Conservation (phyloP, 30 jellyfish, hydroid and myxozoan species). For the Nemopilema nomurai region DNA sequence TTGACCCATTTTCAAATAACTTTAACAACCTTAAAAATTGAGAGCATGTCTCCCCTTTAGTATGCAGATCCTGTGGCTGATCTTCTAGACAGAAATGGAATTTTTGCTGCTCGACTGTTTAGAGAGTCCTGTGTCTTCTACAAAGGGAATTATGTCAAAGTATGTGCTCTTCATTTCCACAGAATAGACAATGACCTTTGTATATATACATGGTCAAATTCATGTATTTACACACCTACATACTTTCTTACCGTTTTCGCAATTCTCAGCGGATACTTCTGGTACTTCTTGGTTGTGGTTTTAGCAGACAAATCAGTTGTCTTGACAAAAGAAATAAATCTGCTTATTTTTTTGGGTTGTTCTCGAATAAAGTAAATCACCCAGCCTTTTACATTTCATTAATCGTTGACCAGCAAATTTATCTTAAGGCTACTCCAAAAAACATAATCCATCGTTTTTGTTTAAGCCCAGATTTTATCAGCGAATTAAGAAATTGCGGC, state of each 20-base stretch:
- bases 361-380: neutral
- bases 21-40: no score
- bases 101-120: slow-evolving; percentile 86
- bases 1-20: no score
- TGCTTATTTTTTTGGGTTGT: neutral
- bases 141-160: slow-evolving; percentile 96
- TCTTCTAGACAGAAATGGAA: slow-evolving; percentile 75
- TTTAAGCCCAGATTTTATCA: neutral
- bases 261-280: no score
- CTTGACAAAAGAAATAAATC: neutral
- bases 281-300: neutral
- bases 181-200: no score
- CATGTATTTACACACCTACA: no score
- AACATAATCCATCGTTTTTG: neutral
- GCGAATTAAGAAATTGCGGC: neutral
- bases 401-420: neutral
- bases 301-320: no score
- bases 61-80: slow-evolving; percentile 99
- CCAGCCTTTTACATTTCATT: neutral
- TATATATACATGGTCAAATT: no score
- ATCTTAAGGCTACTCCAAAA: neutral
- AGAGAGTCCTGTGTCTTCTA: slow-evolving; percentile 94
- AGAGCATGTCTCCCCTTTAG: slow-evolving; percentile 40
- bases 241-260: no score
- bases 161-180: slow-evolving; percentile 27